Evolutionary conservation across 2,888 invertebrate genomes (phyloP).

Genomic region (Iphiclides podalirius): DNA sequence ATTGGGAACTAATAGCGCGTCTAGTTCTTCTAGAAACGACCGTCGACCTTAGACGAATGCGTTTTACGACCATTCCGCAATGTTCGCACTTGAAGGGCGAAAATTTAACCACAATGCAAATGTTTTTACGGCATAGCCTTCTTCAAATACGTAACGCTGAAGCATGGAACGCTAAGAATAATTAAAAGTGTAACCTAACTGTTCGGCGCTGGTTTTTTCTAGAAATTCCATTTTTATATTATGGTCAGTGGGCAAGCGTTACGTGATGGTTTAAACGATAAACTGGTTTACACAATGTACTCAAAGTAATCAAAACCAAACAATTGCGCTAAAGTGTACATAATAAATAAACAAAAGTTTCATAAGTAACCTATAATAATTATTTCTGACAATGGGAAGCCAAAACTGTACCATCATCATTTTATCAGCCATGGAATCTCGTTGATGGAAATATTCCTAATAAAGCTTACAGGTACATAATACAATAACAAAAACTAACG

Average conservation of each 20-base stretch:
- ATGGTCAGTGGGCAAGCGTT: neutral
- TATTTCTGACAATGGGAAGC: no score
- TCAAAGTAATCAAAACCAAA: no score
- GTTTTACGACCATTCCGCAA: neutral
- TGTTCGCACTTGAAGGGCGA: neutral
- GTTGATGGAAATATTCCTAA: no score
- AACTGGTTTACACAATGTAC: no score
- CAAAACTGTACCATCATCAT: no score
- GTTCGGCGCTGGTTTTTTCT: neutral
- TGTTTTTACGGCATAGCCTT: no score
- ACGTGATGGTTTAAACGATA: conserved; percentile 2
- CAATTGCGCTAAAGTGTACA: no score
- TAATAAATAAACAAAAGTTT: neutral
- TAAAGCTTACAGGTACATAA: no score
- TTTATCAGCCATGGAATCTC: no score
- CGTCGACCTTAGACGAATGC: neutral
- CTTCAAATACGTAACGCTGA: neutral
- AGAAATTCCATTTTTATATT: neutral
- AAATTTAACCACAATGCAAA: neutral
- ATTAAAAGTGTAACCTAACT: neutral
- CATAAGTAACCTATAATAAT: no score
- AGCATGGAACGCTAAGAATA: neutral
- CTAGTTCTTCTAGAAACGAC: neutral
- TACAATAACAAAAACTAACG: no score
- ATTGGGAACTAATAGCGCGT: neutral